Conservation (phyloP, 2,888 invertebrate genomes). For the Campoletis raptor region DNA sequence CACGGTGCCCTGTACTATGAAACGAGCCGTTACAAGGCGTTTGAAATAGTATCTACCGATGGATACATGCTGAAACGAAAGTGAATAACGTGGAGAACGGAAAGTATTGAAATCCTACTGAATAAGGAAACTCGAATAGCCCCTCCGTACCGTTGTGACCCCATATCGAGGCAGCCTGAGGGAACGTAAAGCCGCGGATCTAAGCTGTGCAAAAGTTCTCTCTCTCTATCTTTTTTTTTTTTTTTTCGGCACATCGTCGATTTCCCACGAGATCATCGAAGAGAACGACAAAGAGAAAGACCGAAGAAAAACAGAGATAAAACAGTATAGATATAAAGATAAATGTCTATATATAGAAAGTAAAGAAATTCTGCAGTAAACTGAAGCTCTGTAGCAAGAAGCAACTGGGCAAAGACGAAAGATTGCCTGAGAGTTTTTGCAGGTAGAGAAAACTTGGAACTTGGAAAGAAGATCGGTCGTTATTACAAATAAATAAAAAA, state of each 20-base stretch:
- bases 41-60: neutral
- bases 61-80: slow-evolving; percentile 19
- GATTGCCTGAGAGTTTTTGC: slow-evolving; percentile 53
- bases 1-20: slow-evolving; percentile 2
- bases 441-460: slow-evolving; percentile 57
- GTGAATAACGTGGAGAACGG: slow-evolving; percentile 39
- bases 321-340: slow-evolving; percentile 22
- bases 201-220: slow-evolving; percentile 62
- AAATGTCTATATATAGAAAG: neutral
- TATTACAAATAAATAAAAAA: slow-evolving; percentile 43
- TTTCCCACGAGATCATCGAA: slow-evolving; percentile 66
- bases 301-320: slow-evolving; percentile 35
- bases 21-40: neutral
- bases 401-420: slow-evolving; percentile 41
- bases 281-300: slow-evolving; percentile 44
- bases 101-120: slow-evolving; percentile 63
- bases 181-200: slow-evolving; percentile 43
- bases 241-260: slow-evolving; percentile 48
- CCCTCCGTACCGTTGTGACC: slow-evolving; percentile 36
- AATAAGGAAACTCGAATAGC: slow-evolving; percentile 55
- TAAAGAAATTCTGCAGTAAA: slow-evolving; percentile 47
- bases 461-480: slow-evolving; percentile 50
- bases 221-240: slow-evolving; percentile 12
- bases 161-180: slow-evolving; percentile 18
- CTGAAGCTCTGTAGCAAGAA: slow-evolving; percentile 8